phyloP scores from a whole-genome alignment of 2,888 invertebrate genomes.

The Galeruca laticollis region DNA sequence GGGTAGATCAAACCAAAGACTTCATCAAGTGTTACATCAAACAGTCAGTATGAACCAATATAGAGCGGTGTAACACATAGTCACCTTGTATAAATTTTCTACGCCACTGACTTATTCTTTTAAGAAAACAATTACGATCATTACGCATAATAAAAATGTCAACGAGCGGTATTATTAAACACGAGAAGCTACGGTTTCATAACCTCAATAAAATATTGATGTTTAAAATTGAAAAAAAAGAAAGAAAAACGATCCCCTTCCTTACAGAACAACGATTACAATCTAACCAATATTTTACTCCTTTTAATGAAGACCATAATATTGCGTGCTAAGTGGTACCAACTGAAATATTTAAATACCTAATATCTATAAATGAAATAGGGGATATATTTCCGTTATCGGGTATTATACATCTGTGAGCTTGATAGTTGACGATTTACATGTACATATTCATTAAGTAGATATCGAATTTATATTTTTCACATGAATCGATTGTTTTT shows the following conservation, averaged over 20 bases:
- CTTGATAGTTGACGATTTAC: conserved; percentile 51
- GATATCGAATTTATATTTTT: conserved; percentile 24
- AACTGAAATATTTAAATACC: conserved; percentile 57
- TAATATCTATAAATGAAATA: conserved; percentile 56
- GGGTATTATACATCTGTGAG: conserved; percentile 51
- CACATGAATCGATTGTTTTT: not conserved
- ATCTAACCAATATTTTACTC: conserved; percentile 42
- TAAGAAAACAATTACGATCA: conserved; percentile 7
- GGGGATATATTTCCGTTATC: conserved; percentile 50
- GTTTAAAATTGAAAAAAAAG: conserved; percentile 38
- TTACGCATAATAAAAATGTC: conserved; percentile 21
- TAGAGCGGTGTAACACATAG: no score
- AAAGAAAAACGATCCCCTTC: conserved; percentile 35
- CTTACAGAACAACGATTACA: conserved; percentile 28
- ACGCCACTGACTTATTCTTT: conserved; percentile 14
- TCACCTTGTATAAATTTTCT: not conserved
- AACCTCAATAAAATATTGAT: conserved; percentile 40
- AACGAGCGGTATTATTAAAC: conserved; percentile 30
- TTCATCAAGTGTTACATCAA: no score
- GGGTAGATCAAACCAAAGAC: no score
- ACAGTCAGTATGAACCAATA: no score
- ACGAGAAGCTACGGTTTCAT: conserved; percentile 33
- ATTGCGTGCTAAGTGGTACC: conserved; percentile 57
- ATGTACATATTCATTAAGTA: conserved; percentile 53
- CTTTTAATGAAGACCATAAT: conserved; percentile 45